Evolutionary conservation across 2,797 vertebrate species (phyloP), one percentile per base, ranked within the genome.

Genomic region (Acanthurus tractus): DNA sequence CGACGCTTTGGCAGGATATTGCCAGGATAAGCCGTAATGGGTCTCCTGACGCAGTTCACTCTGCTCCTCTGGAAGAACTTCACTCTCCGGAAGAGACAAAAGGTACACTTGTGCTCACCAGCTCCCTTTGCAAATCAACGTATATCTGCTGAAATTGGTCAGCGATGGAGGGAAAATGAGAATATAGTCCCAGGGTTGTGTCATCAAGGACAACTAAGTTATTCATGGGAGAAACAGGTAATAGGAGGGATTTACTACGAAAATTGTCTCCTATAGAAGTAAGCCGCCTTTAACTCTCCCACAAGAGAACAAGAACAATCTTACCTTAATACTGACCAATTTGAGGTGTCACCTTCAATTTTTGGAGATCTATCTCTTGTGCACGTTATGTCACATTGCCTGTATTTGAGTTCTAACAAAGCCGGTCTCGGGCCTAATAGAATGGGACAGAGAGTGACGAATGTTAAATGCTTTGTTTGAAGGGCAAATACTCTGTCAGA

Each of bases 61-160:
- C 93, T 99, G 92, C 95, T 99, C 86, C 96, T 99, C 8, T 99
- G 98, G 98, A 99, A 99, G 94, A 99, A 99, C 92, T 97, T 99
- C 88, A 98, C 96, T 57, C 97, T 96, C 77, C 95, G 98, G 93
- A 97, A 95, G 93, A 94, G 98, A 91, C 97, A 99, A 90, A 99
- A 97, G 88, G 98, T 99, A 96, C 76, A 62, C 78, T 84, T 72
- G 44, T 72, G 50, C 59, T 76, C 74, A 29, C 79, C 79, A 63
- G 5, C 56, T 61, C 42, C 20, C 68, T 45, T 62, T 48, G 40
- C 70, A 83, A 85, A 84, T 86, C 66, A 81, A 70, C 34, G n/a
- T 76, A 66, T 76, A 74, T 85, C 74, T 85, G 83, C 67, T 69
- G 17, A 74, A 85, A 70, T 56, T 84, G 84, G 81, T 82, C 86